phyloP scores from a whole-genome alignment of 2,797 vertebrate genomes.

The Dicrostonyx torquatus region DNA sequence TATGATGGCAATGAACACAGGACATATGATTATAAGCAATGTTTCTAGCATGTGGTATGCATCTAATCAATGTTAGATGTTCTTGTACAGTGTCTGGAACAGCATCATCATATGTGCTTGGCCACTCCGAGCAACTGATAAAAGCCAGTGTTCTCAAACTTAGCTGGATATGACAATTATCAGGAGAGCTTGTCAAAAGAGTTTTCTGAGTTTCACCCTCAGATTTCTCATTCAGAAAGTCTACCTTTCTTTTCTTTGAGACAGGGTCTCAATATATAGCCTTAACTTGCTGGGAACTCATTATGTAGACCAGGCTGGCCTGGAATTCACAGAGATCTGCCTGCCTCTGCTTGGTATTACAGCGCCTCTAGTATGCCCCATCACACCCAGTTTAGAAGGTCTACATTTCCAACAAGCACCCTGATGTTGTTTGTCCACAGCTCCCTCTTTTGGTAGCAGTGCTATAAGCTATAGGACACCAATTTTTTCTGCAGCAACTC shows the following conservation, averaged over 20 bases:
- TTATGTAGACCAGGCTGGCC: neutral
- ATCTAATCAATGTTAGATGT: constrained; percentile 3
- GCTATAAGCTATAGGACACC: neutral
- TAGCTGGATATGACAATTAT: neutral
- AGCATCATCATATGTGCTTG: neutral
- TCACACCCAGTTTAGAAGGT: neutral
- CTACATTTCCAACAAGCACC: neutral
- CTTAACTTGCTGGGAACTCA: neutral
- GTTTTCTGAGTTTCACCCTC: neutral
- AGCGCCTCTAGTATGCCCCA: neutral
- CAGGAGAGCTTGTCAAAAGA: neutral
- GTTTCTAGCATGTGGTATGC: neutral
- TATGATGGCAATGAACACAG: constrained; percentile 19
- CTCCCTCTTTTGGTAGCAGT: neutral
- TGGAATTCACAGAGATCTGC: neutral
- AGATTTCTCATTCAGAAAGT: neutral
- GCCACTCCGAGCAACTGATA: neutral
- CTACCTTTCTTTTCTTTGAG: neutral
- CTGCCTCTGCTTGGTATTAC: neutral
- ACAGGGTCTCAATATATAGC: neutral
- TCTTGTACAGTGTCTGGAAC: neutral
- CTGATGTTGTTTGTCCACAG: neutral
- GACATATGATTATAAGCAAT: neutral
- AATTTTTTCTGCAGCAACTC: neutral
- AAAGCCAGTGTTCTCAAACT: constrained; percentile 35